phyloP scores from a whole-genome alignment of 1,140 invertebrate species.

The Papilio machaon region DNA sequence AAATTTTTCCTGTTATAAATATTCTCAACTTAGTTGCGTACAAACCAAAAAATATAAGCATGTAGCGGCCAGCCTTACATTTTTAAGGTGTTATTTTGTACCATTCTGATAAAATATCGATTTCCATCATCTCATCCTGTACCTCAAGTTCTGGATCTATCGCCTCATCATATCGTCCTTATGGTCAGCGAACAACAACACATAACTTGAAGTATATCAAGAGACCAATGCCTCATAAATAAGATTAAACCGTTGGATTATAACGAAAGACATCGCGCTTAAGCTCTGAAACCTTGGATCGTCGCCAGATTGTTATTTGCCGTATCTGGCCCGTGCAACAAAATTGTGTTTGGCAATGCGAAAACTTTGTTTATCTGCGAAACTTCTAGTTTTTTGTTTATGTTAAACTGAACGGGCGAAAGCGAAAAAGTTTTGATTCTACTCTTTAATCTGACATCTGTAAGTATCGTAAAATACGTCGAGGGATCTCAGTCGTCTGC shows the following conservation, averaged over 20 bases:
- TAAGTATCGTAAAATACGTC: conserved; percentile 30
- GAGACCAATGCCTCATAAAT: conserved; percentile 31
- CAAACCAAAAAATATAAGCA: too few species aligned
- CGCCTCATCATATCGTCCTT: neutral
- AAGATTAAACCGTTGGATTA: conserved; percentile 37
- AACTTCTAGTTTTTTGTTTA: conserved; percentile 33
- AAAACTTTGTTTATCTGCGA: conserved; percentile 37
- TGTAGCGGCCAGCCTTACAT: neutral
- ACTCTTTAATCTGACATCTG: conserved; percentile 35
- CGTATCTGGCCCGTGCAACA: conserved; percentile 35
- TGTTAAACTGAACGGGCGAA: conserved; percentile 30
- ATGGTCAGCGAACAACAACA: neutral
- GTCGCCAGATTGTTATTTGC: conserved; percentile 35
- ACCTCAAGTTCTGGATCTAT: neutral
- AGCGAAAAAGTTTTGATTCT: conserved; percentile 33
- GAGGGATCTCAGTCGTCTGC: conserved; percentile 5
- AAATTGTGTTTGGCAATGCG: conserved; percentile 38
- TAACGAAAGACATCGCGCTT: conserved; percentile 36
- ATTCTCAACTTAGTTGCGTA: neutral
- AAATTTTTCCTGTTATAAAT: neutral
- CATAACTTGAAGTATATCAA: conserved; percentile 2
- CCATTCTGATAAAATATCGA: neutral
- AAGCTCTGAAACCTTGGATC: conserved; percentile 26
- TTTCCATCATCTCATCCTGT: neutral
- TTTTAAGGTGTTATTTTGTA: neutral